A percentile compares a stretch with the other conserved stretches of the same genome.
These are phyloP conservation scores for Columba guinea DNA, from an alignment of 2,797 vertebrate genomes.

Conservation along the genomic window DNA sequence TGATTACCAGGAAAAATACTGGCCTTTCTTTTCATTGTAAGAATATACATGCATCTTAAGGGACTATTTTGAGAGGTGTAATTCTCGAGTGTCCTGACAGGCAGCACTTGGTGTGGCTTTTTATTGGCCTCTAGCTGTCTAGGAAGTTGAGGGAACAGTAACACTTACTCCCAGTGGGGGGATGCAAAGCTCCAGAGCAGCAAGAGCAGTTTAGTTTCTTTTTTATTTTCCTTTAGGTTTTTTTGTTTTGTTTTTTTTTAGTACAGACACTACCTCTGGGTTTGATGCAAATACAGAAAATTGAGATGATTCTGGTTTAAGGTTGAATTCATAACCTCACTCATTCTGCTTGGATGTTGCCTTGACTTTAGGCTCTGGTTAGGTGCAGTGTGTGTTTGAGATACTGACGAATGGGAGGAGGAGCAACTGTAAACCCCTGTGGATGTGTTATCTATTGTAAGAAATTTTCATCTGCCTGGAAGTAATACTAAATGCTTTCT, in stretches of 20 bases:
- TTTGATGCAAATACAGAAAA: constrained; percentile 4
- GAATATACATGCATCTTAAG: neutral
- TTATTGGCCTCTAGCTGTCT: neutral
- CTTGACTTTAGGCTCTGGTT: neutral
- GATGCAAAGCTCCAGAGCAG: neutral
- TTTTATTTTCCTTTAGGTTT: neutral
- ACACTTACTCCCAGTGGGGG: accelerated
- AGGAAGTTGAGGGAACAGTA: neutral
- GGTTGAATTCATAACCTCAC: neutral
- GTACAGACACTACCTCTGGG: neutral
- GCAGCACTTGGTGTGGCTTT: neutral
- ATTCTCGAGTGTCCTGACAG: neutral
- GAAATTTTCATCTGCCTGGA: constrained; percentile 7
- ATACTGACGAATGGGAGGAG: neutral
- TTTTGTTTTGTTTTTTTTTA: neutral
- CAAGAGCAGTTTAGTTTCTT: neutral
- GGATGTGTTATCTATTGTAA: neutral
- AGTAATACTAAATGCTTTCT: neutral
- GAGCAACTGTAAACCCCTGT: neutral
- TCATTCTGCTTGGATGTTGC: neutral
- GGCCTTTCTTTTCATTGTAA: neutral
- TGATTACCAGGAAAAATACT: neutral
- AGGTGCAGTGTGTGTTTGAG: neutral
- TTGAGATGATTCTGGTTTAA: constrained; percentile 33
- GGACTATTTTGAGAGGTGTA: neutral